Percentiles rank a stretch among this genome's conserved stretches.
These are phyloP conservation scores for Protosalanx chinensis DNA, from an alignment of 2,797 vertebrate genomes.

Conservation along the genomic window DNA sequence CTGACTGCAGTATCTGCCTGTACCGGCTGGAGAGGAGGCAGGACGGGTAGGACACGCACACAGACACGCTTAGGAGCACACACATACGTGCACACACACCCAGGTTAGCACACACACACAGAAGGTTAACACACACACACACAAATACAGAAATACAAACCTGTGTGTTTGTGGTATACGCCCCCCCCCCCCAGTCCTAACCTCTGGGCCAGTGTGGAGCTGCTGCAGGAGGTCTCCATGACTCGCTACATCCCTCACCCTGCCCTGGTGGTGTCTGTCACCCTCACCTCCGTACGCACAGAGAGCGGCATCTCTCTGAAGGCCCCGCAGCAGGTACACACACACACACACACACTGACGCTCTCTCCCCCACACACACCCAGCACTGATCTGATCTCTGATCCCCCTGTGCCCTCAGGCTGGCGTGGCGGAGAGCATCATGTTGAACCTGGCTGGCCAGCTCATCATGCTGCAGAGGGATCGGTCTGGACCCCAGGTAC, in stretches of 20 bases:
- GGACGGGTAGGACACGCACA: slow-evolving; percentile 75
- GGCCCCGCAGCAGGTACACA: slow-evolving; percentile 92
- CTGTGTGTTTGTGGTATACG: not conserved
- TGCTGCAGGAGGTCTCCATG: slow-evolving; percentile 98
- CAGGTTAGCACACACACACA: not conserved
- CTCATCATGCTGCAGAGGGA: slow-evolving; percentile 98
- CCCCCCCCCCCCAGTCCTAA: slow-evolving; percentile 72
- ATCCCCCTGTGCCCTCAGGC: not conserved
- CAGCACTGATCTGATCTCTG: not conserved
- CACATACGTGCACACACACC: slow-evolving; percentile 21
- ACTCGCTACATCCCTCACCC: slow-evolving; percentile 98
- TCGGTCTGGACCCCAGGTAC: slow-evolving; percentile 93
- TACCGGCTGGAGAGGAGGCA: slow-evolving; percentile 89
- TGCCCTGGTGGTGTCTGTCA: slow-evolving; percentile 93
- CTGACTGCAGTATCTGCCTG: slow-evolving; percentile 96
- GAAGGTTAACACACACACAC: not conserved
- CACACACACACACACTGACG: not conserved
- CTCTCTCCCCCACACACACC: not conserved
- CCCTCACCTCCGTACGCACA: slow-evolving; percentile 93
- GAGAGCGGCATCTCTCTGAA: slow-evolving; percentile 96
- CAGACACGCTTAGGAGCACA: not conserved
- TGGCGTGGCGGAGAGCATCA: slow-evolving; percentile 89
- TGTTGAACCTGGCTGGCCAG: slow-evolving; percentile 97
- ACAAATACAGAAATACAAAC: not conserved
- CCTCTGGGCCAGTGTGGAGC: slow-evolving; percentile 82